Evolutionary conservation across 2,797 vertebrate species (phyloP), one percentile per base, ranked within the genome.

Genomic region (Loriculus beryllinus): DNA sequence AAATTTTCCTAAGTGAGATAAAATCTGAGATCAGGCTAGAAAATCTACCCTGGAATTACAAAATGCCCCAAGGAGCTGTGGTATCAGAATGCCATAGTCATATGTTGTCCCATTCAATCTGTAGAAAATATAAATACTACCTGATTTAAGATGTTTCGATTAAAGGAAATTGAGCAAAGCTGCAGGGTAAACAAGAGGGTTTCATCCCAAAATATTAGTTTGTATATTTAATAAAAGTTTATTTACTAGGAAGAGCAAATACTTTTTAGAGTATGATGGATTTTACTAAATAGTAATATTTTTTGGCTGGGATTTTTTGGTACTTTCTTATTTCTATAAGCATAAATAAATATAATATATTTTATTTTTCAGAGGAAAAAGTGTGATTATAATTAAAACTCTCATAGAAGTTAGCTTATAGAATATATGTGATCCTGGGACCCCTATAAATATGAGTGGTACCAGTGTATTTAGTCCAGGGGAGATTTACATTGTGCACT

Each of bases 141-240:
- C 89, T 12, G 37, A 64, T 82, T 93, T 72, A 74, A 71, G 19
- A 86, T 74, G 62, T 93, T 95, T 87, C 94, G 71, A 89, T 92
- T 92, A 95, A 90, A 79, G 63, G 47, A 90, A 90, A 63, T 78
- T 74, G 49, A 70, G 51, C 37, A 87, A 84, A 82, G 59, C 77
- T 94, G 87, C 56, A 72, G 52, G 78, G 25, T 90, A 93, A 90
- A 93, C 72, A 78, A 60, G 18, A 93, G 43, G 57, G 23, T 86
- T 96, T 91, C 9, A 88, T 87, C 67, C 43, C 17, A 51, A 72
- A 76, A 86, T 37, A 51, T 81, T 92, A 78, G 49, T 75, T 78
- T 95, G n/a, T 78, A 3, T 88, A 23, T 69, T 84, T 91, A 89
- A 86, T 92, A 45, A 37, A 86, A 68, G 28, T 56, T 37, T 81